Conservation (phyloP, 1,140 invertebrate genomes). For the Brachionus angularis region DNA sequence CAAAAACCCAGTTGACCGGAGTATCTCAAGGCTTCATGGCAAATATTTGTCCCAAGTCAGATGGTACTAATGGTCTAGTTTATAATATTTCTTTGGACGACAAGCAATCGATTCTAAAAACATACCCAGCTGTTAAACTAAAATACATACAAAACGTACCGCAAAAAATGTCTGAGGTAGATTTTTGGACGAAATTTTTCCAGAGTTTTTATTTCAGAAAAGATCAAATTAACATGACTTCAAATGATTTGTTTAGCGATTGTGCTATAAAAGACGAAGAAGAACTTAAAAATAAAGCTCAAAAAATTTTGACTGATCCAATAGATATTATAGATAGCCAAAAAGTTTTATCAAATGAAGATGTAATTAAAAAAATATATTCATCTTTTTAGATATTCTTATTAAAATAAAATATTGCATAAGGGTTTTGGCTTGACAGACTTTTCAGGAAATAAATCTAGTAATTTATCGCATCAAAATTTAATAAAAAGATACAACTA, state of each 20-base stretch:
- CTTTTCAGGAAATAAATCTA: neutral
- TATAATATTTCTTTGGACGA: conserved; percentile 95
- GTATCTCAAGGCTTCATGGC: conserved; percentile 51
- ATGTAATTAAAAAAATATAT: neutral
- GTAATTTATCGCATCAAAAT: conserved; percentile 22
- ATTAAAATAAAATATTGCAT: neutral
- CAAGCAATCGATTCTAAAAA: conserved; percentile 96
- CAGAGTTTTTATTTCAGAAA: conserved; percentile 99
- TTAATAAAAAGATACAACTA: conserved; percentile 41
- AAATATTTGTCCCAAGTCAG: conserved; percentile 91
- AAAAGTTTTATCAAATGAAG: conserved; percentile 26
- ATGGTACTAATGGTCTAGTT: conserved; percentile 86
- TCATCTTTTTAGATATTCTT: neutral
- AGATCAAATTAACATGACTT: conserved; percentile 79
- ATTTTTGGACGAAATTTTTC: conserved; percentile 99
- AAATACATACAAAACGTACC: conserved; percentile 96
- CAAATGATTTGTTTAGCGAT: conserved; percentile 84
- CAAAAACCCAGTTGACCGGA: conserved; percentile 32
- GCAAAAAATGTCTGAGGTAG: conserved; percentile 83
- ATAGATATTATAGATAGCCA: conserved; percentile 34
- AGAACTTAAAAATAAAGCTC: conserved; percentile 45
- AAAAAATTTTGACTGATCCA: conserved; percentile 3
- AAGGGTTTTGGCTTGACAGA: conserved; percentile 42
- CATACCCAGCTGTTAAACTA: conserved; percentile 91
- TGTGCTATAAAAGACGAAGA: conserved; percentile 92